Conservation (phyloP, 2,113 vertebrate genomes). For the Perca fluviatilis region DNA sequence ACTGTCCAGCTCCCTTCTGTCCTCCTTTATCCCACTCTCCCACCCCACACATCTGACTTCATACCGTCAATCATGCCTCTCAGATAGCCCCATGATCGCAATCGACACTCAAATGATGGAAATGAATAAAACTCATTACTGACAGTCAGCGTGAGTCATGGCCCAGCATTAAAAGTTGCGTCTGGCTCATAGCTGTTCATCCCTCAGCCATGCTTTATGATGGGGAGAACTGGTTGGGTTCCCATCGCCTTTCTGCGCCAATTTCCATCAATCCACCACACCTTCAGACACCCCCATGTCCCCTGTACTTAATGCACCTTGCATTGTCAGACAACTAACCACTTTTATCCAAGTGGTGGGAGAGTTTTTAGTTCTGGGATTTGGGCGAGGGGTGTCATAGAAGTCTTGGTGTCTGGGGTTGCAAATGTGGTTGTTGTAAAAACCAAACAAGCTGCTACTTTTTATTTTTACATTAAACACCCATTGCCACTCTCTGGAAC, state of each 20-base stretch:
- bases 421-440: slow-evolving; percentile 48
- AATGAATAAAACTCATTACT: slow-evolving; percentile 99
- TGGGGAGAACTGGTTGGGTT: slow-evolving; percentile 83
- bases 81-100: slow-evolving; percentile 98
- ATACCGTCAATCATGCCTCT: slow-evolving; percentile 92
- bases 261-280: slow-evolving; percentile 92
- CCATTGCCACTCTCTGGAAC: slow-evolving; percentile 29
- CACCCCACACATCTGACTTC: slow-evolving; percentile 27
- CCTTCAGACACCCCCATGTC: slow-evolving; percentile 36
- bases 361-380: slow-evolving; percentile 40
- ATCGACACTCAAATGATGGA: slow-evolving; percentile 99
- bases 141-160: slow-evolving; percentile 91
- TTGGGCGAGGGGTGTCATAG: slow-evolving; percentile 32
- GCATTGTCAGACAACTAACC: slow-evolving; percentile 37
- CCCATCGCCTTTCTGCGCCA: slow-evolving; percentile 88
- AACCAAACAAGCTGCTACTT: slow-evolving; percentile 61
- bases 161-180: slow-evolving; percentile 96
- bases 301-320: slow-evolving; percentile 33
- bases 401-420: slow-evolving; percentile 51
- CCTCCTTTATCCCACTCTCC: slow-evolving; percentile 35
- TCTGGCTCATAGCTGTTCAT: slow-evolving; percentile 87
- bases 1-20: slow-evolving; percentile 16
- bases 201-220: slow-evolving; percentile 96
- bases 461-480: slow-evolving; percentile 51
- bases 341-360: slow-evolving; percentile 37